A percentile compares a stretch with the other conserved stretches of the same genome.
Conservation (phyloP, 2,797 vertebrate species). For the Benthosema pterotum region DNA sequence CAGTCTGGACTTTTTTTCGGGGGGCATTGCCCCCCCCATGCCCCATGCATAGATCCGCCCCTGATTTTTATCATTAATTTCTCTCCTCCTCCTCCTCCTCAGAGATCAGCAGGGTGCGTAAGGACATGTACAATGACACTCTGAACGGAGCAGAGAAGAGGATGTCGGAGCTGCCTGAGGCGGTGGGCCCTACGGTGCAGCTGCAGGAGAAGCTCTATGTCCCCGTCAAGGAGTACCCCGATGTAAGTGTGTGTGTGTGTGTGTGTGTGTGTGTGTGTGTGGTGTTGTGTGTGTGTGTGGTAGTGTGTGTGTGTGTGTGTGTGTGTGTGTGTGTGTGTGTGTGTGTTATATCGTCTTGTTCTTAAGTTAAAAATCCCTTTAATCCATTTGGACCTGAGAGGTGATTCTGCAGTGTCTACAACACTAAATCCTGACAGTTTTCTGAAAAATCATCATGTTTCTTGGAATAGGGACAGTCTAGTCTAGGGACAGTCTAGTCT, state of each 20-base stretch:
- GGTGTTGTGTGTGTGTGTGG: conserved; percentile 1
- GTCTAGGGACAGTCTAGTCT: too few species aligned
- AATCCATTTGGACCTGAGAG: too few species aligned
- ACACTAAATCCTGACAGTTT: too few species aligned
- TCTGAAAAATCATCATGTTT: too few species aligned
- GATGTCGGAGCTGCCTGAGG: conserved; percentile 94
- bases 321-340: background rate
- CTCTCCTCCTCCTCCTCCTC: conserved; percentile 20
- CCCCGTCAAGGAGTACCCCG: conserved; percentile 98
- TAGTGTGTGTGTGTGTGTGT: background rate
- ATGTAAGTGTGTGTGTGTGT: conserved; percentile 84
- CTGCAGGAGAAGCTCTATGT: conserved; percentile 99
- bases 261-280: background rate
- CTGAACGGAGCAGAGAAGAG: conserved; percentile 95
- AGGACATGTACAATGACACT: conserved; percentile 99
- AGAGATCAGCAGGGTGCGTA: conserved; percentile 99
- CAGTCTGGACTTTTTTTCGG: too few species aligned
- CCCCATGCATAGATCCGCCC: too few species aligned
- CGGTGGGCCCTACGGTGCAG: conserved; percentile 94
- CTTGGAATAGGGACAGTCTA: too few species aligned
- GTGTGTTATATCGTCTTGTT: background rate
- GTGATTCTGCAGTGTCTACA: too few species aligned
- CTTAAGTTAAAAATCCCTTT: too few species aligned
- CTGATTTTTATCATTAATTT: too few species aligned
- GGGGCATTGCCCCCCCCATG: too few species aligned